A percentile compares a stretch with the other conserved stretches of the same genome.
Conservation (phyloP, 2,113 vertebrate genomes). For the Seriola dumerili region DNA sequence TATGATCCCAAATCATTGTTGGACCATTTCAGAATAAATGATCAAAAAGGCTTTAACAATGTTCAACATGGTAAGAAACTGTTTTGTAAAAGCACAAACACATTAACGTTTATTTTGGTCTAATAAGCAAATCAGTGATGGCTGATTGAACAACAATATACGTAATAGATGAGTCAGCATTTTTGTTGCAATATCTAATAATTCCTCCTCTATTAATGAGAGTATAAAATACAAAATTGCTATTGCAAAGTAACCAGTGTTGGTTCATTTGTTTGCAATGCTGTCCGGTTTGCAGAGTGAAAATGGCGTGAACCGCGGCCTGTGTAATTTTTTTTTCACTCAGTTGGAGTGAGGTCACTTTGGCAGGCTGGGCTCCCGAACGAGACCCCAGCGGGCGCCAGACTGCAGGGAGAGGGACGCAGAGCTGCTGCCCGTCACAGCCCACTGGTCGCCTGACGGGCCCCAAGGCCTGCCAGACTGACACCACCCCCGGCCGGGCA, state of each 20-base stretch:
- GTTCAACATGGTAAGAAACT: background rate
- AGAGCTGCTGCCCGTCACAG: constrained; percentile 84
- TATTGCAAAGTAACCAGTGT: background rate
- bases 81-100: constrained; percentile 2
- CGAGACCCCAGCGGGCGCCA: constrained; percentile 84
- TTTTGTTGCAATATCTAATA: background rate
- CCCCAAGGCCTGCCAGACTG: constrained; percentile 83
- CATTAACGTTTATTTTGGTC: background rate
- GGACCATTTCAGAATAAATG: background rate
- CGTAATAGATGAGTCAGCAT: constrained; percentile 19
- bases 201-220: background rate
- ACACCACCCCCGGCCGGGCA: constrained; percentile 76
- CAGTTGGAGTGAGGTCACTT: constrained; percentile 81
- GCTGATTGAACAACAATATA: background rate
- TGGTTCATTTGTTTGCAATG: constrained; percentile 11
- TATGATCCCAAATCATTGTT: background rate
- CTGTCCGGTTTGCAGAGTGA: constrained; percentile 44
- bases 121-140: background rate
- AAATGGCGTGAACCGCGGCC: constrained; percentile 35
- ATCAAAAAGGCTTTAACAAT: background rate
- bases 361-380: constrained; percentile 82
- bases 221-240: background rate
- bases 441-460: constrained; percentile 85
- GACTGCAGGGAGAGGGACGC: constrained; percentile 83
- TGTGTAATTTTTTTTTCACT: constrained; percentile 21